phyloP scores from a whole-genome alignment of 2,113 vertebrate genomes.

The Toxotes jaculatrix region DNA sequence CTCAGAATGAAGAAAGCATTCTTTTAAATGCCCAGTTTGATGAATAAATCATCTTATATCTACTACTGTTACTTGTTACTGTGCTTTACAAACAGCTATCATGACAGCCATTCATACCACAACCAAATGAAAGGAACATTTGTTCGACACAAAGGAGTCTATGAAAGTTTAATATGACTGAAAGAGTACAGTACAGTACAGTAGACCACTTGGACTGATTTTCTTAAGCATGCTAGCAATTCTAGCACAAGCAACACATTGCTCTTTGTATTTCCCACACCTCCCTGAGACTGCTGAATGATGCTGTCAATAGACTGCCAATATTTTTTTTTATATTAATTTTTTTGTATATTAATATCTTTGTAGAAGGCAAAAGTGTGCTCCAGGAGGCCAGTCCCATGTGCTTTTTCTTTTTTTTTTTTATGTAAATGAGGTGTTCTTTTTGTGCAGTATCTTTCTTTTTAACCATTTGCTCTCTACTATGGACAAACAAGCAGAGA shows the following conservation, averaged over 20 bases:
- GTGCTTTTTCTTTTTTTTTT: constrained; percentile 38
- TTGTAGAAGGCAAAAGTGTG: too few relatives aligned
- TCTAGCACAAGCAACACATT: neutral
- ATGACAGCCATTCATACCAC: neutral
- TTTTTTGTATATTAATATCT: too few relatives aligned
- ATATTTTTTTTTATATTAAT: constrained; percentile 39
- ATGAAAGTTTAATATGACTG: neutral
- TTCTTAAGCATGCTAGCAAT: neutral
- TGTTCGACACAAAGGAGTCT: too few relatives aligned
- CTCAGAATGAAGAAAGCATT: neutral
- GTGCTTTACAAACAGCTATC: neutral
- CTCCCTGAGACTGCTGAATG: constrained; percentile 28
- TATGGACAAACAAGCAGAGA: constrained; percentile 14
- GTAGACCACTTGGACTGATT: too few relatives aligned
- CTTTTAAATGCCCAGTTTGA: neutral
- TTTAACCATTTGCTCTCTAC: constrained; percentile 23
- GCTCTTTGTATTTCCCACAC: constrained; percentile 9
- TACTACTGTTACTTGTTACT: neutral
- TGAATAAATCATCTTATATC: neutral
- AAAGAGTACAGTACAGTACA: neutral
- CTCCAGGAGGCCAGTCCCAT: too few relatives aligned
- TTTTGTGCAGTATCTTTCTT: constrained; percentile 14
- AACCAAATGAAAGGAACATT: too few relatives aligned
- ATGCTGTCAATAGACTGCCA: constrained; percentile 44
- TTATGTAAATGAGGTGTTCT: constrained; percentile 41